Evolutionary conservation across 2,113 vertebrate species (phyloP), one percentile per base, ranked within the genome.

Genomic region (Motacilla tschutschensis): DNA sequence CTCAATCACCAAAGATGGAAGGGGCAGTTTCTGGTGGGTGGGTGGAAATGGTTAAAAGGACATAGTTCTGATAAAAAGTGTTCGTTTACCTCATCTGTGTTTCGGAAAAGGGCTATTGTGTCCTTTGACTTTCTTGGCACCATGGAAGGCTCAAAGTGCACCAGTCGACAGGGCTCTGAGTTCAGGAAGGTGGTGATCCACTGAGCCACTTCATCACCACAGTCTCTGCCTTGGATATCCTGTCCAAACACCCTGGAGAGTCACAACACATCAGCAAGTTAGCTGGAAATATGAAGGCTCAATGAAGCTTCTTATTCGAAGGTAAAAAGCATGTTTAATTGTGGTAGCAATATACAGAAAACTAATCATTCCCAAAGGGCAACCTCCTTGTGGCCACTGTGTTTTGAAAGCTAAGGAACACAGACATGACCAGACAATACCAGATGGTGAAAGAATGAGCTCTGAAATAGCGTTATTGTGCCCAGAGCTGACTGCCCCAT

Each of bases 111-210:
- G 4, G 95, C 33, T 7, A 96, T 91, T 1, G 60, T 2, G 0
- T 98, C 82, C 43, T 47, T 87, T 2, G 96, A 75, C 7, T 24
- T 93, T 76, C 98, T 96, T 25, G 95, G 95, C 38, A 85, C 90
- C 98, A 99, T 98, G 33, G 95, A 89, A 14, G 96, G 83, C 51
- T 99, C 98, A 87, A 97, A 99, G 93, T 98, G 98, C 85, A 99
- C 98, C 94, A 99, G 43, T 36, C 97, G 97, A 76, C 95, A 97
- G 0, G 94, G 91, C 53, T 96, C 94, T 8, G 95, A 95, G 14
- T 87, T 96, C 76, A 99, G 91, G 87, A 96, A 99, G 63, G 48
- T 88, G 33, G 96, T 98, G 65, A 99, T 92, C 99, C 99, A 99
- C 44, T 85, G 75, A 17, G 98, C 98, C 4, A 92, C 98, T 51